A percentile compares a stretch with the other conserved stretches of the same genome.
These are phyloP conservation scores for Xanthia togata DNA, from an alignment of 2,888 invertebrate species.

Conservation along the genomic window DNA sequence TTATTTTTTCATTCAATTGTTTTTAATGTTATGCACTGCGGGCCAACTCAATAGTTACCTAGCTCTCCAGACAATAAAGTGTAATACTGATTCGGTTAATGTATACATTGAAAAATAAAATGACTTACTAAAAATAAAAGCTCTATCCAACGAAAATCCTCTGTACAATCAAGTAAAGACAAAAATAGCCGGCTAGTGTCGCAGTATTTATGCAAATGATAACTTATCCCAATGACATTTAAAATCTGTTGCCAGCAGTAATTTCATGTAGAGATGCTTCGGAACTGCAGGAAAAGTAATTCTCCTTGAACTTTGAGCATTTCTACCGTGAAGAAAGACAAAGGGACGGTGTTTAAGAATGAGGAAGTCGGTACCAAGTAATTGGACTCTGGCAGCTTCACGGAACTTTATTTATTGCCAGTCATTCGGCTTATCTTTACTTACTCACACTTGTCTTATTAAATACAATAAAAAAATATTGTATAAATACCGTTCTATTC, in stretches of 20 bases:
- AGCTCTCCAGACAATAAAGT: background rate
- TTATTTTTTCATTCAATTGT: no score
- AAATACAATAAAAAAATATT: conserved; percentile 37
- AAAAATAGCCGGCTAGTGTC: conserved; percentile 8
- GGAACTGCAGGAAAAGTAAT: conserved; percentile 37
- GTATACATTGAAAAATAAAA: background rate
- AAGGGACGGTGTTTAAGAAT: conserved; percentile 38
- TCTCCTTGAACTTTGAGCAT: conserved; percentile 56
- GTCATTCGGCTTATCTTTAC: conserved; percentile 47
- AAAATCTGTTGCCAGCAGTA: conserved; percentile 43
- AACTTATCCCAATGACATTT: conserved; percentile 46
- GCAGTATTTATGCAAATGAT: conserved; percentile 51
- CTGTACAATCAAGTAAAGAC: conserved; percentile 8
- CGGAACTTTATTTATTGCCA: conserved; percentile 41
- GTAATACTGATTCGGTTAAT: background rate
- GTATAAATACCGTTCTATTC: conserved; percentile 13
- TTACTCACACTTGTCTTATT: conserved; percentile 19
- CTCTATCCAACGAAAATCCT: conserved; percentile 7
- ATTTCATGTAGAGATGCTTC: conserved; percentile 25
- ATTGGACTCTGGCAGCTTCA: conserved; percentile 53
- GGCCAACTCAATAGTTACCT: no score
- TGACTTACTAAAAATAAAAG: background rate
- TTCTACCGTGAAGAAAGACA: conserved; percentile 46
- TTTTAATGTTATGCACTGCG: no score
- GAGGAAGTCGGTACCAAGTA: conserved; percentile 55